Evolutionary conservation across 2,113 vertebrate genomes (phyloP).

Genomic region (Sterna hirundo): DNA sequence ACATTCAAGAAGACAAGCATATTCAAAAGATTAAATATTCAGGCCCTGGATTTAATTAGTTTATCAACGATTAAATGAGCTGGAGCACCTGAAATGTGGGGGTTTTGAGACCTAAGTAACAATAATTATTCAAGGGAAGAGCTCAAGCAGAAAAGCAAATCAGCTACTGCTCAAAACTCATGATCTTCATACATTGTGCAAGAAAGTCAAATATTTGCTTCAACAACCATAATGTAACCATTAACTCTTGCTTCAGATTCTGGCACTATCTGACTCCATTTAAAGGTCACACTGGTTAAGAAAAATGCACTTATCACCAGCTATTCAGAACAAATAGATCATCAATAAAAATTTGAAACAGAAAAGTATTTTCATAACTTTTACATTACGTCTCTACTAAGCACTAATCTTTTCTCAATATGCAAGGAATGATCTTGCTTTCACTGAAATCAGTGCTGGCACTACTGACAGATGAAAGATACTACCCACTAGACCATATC

Average conservation of each 20-base stretch:
- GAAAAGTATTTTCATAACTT: background rate
- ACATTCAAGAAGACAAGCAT: background rate
- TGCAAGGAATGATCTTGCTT: background rate
- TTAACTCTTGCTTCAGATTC: conserved; percentile 78
- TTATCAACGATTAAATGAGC: background rate
- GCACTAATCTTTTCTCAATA: background rate
- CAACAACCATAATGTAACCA: conserved; percentile 75
- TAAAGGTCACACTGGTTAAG: conserved; percentile 36
- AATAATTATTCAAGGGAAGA: conserved; percentile 7
- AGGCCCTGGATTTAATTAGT: background rate
- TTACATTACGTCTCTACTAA: background rate
- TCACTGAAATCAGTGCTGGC: background rate
- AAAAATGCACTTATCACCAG: background rate
- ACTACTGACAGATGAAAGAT: background rate
- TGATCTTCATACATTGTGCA: conserved; percentile 71
- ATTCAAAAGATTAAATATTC: background rate
- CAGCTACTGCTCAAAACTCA: conserved; percentile 19
- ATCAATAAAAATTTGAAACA: background rate
- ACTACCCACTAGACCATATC: background rate
- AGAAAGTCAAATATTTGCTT: conserved; percentile 87
- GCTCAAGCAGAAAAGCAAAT: conserved; percentile 40
- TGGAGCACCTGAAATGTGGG: background rate
- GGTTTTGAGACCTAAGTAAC: background rate
- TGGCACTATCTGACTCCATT: conserved; percentile 10
- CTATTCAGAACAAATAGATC: background rate